phyloP scores from a whole-genome alignment of 2,888 invertebrate genomes.

The Polyommatus icarus region DNA sequence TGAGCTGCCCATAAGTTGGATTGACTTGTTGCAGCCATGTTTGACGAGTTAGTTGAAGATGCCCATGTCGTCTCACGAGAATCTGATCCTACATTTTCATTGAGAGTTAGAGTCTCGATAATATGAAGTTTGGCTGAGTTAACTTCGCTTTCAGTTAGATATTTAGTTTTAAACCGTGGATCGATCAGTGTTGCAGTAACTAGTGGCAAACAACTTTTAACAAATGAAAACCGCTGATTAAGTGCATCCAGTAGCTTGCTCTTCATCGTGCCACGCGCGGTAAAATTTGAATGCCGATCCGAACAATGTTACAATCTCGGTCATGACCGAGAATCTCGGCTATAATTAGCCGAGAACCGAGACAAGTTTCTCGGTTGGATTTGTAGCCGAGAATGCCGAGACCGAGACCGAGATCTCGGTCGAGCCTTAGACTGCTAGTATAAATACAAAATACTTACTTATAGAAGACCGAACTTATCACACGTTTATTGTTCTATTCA shows the following conservation, averaged over 20 bases:
- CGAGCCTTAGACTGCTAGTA: not conserved
- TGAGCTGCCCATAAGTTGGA: conserved; percentile 18
- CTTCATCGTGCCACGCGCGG: conserved; percentile 29
- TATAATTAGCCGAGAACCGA: too few relatives aligned
- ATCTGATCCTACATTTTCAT: not conserved
- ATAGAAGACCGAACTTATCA: not conserved
- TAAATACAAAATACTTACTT: not conserved
- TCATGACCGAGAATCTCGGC: too few relatives aligned
- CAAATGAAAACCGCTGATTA: conserved; percentile 37
- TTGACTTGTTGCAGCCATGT: not conserved
- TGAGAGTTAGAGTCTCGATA: not conserved
- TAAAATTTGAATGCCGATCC: too few relatives aligned
- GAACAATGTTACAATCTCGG: too few relatives aligned
- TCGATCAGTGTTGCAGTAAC: conserved; percentile 37
- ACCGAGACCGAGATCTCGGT: too few relatives aligned
- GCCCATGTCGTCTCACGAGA: not conserved
- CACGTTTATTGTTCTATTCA: not conserved
- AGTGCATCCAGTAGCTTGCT: conserved; percentile 33
- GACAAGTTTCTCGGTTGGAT: too few relatives aligned
- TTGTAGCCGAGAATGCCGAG: too few relatives aligned
- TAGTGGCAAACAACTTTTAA: conserved; percentile 36
- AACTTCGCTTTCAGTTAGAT: conserved; percentile 24
- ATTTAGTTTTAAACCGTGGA: conserved; percentile 39
- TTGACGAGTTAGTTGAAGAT: conserved; percentile 11
- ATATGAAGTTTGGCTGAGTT: conserved; percentile 3